Evolutionary conservation across 2,888 invertebrate species (phyloP), one percentile per base, ranked within the genome.

Genomic region (Pemphredon lugubris): DNA sequence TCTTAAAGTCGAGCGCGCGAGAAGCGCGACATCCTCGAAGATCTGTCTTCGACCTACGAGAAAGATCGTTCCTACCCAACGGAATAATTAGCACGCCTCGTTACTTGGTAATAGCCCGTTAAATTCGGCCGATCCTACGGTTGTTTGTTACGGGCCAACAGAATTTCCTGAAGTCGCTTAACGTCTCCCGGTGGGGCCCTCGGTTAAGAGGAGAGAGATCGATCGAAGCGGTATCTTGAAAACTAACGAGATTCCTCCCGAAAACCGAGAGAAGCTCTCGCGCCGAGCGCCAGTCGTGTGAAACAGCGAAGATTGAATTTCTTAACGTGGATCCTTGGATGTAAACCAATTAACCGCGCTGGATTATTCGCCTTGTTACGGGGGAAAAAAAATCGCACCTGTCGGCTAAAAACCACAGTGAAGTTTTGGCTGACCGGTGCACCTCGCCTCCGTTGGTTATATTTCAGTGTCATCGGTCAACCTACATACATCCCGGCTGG

Each of bases 391-490:
- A 48, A n/a, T 13, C 13, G 16, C 16, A 26, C 9, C 14, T 14
- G 26, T 2, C 26, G 13, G 13, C 9, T n/a, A n/a, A 48, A 48
- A 48, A 30, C 26, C 23, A 26, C 30, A 18, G 16, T 30, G 30
- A 48, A 48, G 7, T 13, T 23, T 4, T n/a, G n/a, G 34, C 7
- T 32, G 44, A 42, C 37, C 30, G 30, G 32, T 32, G 53, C 32
- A 13, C 23, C 30, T 48, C 32, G 11, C 23, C 30, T 48, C 18
- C 37, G 57, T 57, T 51, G 11, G 64, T 72, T 64, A 70, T 70
- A 54, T 72, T 71, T 55, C 55, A 32, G 11, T 64, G 58, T 71
- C 53, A 71, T 57, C 72, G 47, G 59, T 44, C 59, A 65, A 65
- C 59, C 65, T 45, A 60, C 57, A 71, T 26, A n/a, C n/a, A n/a